Conservation (phyloP, 1,140 invertebrate genomes). For the Saccostrea echinata region DNA sequence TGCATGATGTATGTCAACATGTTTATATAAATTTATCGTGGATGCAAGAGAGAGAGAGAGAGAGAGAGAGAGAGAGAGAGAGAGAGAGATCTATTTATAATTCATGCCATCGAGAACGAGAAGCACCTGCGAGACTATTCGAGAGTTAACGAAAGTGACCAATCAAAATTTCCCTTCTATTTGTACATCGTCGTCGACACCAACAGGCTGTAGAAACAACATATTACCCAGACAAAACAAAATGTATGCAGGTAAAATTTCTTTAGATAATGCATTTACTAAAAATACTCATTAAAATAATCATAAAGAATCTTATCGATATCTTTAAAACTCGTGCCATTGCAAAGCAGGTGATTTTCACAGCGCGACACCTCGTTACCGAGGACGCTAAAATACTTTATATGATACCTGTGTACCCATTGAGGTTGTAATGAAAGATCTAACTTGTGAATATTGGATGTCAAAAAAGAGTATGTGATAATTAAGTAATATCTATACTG, state of each 20-base stretch:
- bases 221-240: not conserved
- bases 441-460: too few species aligned
- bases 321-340: not conserved
- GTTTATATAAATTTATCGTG: too few species aligned
- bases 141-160: slow-evolving; percentile 33
- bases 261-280: not conserved
- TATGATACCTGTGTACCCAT: too few species aligned
- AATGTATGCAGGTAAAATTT: not conserved
- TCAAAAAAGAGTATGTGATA: too few species aligned
- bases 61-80: too few species aligned
- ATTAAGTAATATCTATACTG: too few species aligned
- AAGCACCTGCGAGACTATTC: slow-evolving; percentile 14
- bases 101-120: not conserved
- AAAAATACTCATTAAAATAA: not conserved
- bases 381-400: not conserved
- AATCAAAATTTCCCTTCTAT: slow-evolving; percentile 30
- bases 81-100: not conserved
- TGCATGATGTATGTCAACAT: too few species aligned
- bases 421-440: too few species aligned
- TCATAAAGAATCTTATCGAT: not conserved
- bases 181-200: slow-evolving; percentile 37
- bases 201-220: slow-evolving; percentile 28
- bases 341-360: not conserved
- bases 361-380: not conserved
- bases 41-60: too few species aligned